Conservation (phyloP, 2,888 invertebrate species). For the Eristalinus aeneus region DNA sequence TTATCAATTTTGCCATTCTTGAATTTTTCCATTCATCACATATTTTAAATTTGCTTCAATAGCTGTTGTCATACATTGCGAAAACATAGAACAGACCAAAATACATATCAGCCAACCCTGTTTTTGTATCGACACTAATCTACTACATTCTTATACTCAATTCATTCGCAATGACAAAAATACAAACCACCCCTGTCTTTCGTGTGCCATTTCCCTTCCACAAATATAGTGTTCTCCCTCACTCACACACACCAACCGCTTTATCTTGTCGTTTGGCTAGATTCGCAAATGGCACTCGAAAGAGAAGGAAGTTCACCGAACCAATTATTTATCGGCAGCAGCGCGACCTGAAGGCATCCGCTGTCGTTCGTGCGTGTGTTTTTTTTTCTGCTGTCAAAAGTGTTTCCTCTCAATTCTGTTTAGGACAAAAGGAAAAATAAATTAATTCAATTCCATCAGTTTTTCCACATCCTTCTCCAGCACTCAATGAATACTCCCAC, state of each 20-base stretch:
- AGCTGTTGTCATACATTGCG: background rate
- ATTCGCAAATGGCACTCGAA: constrained; percentile 61
- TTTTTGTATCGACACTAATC: background rate
- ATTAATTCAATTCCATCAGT: background rate
- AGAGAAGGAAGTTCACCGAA: constrained; percentile 37
- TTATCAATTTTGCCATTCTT: no score
- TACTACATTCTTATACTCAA: constrained; percentile 60
- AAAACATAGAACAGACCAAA: background rate
- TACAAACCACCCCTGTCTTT: constrained; percentile 32
- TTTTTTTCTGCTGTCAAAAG: constrained; percentile 40
- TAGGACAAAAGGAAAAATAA: constrained; percentile 6
- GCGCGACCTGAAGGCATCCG: constrained; percentile 51
- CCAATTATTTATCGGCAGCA: constrained; percentile 65
- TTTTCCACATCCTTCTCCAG: background rate
- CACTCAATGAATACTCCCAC: constrained; percentile 12
- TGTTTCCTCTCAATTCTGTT: constrained; percentile 24
- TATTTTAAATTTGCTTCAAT: no score
- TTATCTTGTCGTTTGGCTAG: background rate
- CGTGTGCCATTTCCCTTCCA: constrained; percentile 32
- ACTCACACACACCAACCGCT: background rate
- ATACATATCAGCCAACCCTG: constrained; percentile 16
- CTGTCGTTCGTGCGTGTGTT: constrained; percentile 62
- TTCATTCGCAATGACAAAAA: background rate
- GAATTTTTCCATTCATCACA: no score
- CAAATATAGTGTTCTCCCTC: constrained; percentile 21